Percentiles rank a stretch among this genome's conserved stretches.
Evolutionary conservation across 1,140 invertebrate genomes (phyloP).

Genomic region (Coptotermes formosanus): DNA sequence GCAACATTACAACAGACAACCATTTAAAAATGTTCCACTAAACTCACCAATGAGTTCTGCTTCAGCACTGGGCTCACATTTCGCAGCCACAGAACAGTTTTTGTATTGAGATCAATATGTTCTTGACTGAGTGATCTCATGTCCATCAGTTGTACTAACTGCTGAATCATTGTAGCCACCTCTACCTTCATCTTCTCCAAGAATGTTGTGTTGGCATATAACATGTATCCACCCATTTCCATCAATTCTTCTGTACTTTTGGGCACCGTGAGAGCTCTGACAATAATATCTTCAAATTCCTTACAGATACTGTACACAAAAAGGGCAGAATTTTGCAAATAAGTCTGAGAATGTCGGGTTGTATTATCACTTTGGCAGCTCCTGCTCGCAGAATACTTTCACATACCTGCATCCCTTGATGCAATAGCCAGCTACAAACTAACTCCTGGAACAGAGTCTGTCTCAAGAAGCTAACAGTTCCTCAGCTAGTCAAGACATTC

Average conservation of each 20-base stretch:
- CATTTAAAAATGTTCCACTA: neutral
- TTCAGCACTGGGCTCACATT: conserved; percentile 71
- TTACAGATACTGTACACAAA: conserved; percentile 37
- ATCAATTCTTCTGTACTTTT: conserved; percentile 68
- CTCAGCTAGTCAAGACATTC: no score
- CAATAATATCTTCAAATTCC: conserved; percentile 39
- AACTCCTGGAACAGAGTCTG: neutral
- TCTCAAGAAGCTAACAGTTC: neutral
- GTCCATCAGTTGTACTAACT: conserved; percentile 65
- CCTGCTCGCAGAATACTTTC: no score
- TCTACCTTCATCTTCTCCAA: conserved; percentile 60
- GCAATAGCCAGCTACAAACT: neutral
- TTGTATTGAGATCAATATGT: conserved; percentile 65
- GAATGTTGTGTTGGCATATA: conserved; percentile 58
- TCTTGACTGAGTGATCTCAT: conserved; percentile 62
- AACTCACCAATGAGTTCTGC: conserved; percentile 57
- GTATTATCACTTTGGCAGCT: neutral
- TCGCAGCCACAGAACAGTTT: conserved; percentile 68
- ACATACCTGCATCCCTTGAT: no score
- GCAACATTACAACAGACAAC: conserved; percentile 3
- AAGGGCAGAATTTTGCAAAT: neutral
- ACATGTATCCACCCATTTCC: conserved; percentile 65
- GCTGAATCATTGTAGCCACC: conserved; percentile 60
- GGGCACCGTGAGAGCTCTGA: conserved; percentile 60
- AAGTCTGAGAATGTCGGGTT: neutral